A percentile compares a stretch with the other conserved stretches of the same genome.
Evolutionary conservation across 2,888 invertebrate genomes (phyloP).

Genomic region (Ferrisia virgata): DNA sequence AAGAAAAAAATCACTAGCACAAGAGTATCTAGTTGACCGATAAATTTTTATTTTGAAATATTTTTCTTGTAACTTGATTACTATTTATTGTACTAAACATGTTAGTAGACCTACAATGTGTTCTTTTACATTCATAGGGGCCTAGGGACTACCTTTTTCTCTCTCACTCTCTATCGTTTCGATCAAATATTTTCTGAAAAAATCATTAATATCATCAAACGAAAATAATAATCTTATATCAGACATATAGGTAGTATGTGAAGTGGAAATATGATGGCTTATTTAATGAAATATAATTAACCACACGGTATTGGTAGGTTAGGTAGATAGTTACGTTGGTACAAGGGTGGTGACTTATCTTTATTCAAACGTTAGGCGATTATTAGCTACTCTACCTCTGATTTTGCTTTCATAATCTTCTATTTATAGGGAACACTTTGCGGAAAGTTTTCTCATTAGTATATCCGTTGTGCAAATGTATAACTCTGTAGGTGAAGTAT

Average conservation of each 20-base stretch:
- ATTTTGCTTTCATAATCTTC: background rate
- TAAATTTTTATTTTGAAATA: no score
- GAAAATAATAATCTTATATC: background rate
- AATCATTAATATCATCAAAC: background rate
- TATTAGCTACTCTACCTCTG: no score
- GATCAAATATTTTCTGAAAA: background rate
- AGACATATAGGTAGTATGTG: no score
- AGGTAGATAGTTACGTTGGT: no score
- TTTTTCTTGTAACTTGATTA: no score
- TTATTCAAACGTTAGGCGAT: background rate
- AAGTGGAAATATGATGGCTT: background rate
- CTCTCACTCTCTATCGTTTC: no score
- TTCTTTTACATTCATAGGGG: no score
- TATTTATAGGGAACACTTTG: background rate
- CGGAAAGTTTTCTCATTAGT: slow-evolving; percentile 15
- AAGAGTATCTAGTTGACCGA: background rate
- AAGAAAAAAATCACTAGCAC: background rate
- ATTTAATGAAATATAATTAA: background rate
- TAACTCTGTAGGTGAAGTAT: background rate
- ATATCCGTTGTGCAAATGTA: background rate
- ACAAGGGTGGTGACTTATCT: background rate
- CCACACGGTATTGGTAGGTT: background rate
- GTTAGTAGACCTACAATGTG: no score
- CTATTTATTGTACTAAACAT: no score
- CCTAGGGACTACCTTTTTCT: no score